A percentile compares a stretch with the other conserved stretches of the same genome.
These are phyloP conservation scores for Muntiacus reevesi DNA, from an alignment of 2,113 vertebrate species.

Conservation along the genomic window DNA sequence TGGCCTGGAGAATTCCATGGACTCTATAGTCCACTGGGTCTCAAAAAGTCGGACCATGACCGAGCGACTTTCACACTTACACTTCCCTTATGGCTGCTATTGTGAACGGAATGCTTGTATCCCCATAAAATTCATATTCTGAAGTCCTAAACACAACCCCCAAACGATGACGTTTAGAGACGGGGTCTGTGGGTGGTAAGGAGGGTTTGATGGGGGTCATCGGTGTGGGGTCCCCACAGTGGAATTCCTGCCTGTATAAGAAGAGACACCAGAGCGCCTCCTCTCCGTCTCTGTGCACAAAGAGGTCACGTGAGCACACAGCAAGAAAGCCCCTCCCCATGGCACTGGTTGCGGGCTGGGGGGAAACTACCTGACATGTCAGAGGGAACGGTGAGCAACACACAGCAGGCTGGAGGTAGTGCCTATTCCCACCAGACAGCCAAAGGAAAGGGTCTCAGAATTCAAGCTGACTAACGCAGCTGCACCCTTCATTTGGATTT, in stretches of 20 bases:
- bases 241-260: no score
- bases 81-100: not conserved
- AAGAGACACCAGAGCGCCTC: not conserved
- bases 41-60: not conserved
- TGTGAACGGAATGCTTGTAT: not conserved
- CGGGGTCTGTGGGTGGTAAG: not conserved
- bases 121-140: not conserved
- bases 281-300: not conserved
- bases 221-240: not conserved
- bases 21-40: not conserved
- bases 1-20: not conserved
- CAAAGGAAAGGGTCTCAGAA: not conserved
- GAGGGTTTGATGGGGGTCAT: not conserved
- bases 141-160: not conserved
- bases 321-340: fast-evolving
- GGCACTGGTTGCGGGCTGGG: not conserved
- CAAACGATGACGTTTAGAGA: not conserved
- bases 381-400: not conserved
- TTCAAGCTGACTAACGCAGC: not conserved
- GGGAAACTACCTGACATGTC: not conserved
- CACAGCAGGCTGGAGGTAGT: not conserved
- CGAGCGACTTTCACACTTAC: not conserved
- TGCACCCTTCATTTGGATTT: not conserved
- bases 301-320: not conserved
- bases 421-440: not conserved